Conservation (phyloP, 2,888 invertebrate genomes). For the Gastrophysa polygoni region DNA sequence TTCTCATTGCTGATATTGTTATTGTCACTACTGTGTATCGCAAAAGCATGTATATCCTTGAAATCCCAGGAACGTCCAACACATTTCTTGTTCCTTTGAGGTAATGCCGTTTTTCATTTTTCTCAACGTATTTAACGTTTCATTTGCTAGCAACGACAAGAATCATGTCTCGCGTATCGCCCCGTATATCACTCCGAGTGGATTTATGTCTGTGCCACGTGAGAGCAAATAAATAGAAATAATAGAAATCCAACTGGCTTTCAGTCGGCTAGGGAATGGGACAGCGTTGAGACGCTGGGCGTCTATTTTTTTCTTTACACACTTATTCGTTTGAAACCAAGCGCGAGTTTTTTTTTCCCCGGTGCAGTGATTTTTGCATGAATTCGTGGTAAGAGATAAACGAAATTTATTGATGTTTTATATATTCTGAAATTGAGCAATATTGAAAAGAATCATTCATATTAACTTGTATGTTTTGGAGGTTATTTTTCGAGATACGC, state of each 20-base stretch:
- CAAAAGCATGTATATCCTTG: no score
- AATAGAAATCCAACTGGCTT: conserved; percentile 10
- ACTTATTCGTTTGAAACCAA: no score
- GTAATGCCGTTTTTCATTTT: background rate
- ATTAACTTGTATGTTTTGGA: no score
- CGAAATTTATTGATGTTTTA: no score
- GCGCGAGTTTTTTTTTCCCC: conserved; percentile 11
- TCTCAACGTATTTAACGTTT: conserved; percentile 18
- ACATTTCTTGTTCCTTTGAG: background rate
- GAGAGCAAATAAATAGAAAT: conserved; percentile 27
- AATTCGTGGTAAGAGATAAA: no score
- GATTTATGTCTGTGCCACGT: conserved; percentile 22
- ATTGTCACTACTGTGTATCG: no score
- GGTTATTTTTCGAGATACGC: no score
- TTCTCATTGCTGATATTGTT: no score
- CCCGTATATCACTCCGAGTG: conserved; percentile 23
- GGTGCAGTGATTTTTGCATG: background rate
- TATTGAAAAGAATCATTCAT: no score
- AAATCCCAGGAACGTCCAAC: no score
- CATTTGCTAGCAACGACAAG: conserved; percentile 19
- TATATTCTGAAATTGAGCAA: no score
- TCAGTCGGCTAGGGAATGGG: conserved; percentile 24
- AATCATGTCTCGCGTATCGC: conserved; percentile 17
- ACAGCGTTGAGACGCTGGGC: conserved; percentile 39
- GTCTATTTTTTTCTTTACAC: conserved; percentile 28